Conservation (phyloP, 2,888 invertebrate genomes). For the Adineta ricciae region DNA sequence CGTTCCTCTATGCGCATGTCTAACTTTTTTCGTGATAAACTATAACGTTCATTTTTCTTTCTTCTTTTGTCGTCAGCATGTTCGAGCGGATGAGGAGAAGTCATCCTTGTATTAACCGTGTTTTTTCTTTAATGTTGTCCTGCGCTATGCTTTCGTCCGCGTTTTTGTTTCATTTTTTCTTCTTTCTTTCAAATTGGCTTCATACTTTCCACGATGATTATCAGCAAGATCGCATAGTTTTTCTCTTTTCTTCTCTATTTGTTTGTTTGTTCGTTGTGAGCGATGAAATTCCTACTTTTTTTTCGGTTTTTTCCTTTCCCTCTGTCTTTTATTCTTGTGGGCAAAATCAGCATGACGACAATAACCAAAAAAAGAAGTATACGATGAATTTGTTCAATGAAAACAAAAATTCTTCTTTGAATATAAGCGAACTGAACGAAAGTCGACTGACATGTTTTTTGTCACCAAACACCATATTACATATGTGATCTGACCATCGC, state of each 20-base stretch:
- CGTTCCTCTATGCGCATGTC: background rate
- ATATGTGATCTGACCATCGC: too few species aligned
- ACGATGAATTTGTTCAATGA: background rate
- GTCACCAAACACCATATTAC: too few species aligned
- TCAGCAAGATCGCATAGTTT: background rate
- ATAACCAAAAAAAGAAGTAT: background rate
- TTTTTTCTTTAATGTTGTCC: background rate
- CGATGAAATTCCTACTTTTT: background rate
- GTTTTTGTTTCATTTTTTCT: background rate
- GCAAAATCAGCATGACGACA: background rate
- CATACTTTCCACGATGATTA: background rate
- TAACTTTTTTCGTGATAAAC: background rate
- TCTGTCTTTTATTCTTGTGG: background rate
- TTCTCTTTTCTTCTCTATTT: background rate
- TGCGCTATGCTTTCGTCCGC: conserved; percentile 2
- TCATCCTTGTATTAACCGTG: background rate
- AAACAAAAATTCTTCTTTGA: too few species aligned
- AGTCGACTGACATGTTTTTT: too few species aligned
- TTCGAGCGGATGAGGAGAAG: background rate
- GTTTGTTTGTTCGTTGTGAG: background rate
- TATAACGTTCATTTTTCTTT: background rate
- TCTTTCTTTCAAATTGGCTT: background rate
- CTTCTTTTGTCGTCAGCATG: background rate
- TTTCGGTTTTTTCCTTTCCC: background rate
- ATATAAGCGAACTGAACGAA: too few species aligned